Base-by-base conservation (phyloP, 2,888 invertebrate genomes). In the Caenorhabditis sp. region DNA sequence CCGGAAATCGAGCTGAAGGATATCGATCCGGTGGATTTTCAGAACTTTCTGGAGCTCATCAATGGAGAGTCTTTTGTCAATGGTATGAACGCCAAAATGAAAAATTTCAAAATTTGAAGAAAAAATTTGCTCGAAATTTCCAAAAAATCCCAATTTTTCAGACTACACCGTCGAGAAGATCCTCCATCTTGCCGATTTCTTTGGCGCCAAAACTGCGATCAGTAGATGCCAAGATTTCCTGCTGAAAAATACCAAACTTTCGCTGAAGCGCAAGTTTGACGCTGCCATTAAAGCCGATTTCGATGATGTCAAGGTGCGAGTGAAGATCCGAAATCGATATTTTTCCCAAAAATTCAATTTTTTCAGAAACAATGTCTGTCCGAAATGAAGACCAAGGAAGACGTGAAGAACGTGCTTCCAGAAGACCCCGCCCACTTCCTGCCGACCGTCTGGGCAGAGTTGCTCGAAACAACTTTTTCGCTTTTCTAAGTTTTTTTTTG, bases 21-120 rank as follows among this genome's bases (percentile, higher is more conserved):
- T 16, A 49, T 47, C 28, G 66, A 49, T n/a, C 31, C 49, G 1
- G 19, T 12, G 2, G 41, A 26, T 31, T 49, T 66, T 41, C 66
- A 66, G 22, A 12, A 41, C 19, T 44, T 66, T 2, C 19, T 49
- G n/a, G 49, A 58, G 26, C n/a, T 58, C 35, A 28, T 58, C n/a
- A 1, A 58, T 10, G 58, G 58, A n/a, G 26, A 54, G 24, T 16
- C n/a, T n/a, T n/a, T 31, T 31, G 4, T 31, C 31, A 31, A 7
- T 6, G 4, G 31, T 31, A n/a, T n/a, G n/a, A n/a, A 16, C 5
- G 1, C 12, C 4, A 44, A n/a, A n/a, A n/a, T n/a, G n/a, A n/a
- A n/a, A n/a, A n/a, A n/a, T n/a, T n/a, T n/a, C n/a, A n/a, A n/a
- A n/a, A n/a, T n/a, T n/a, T n/a, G n/a, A n/a, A n/a, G n/a, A n/a